A percentile compares a stretch with the other conserved stretches of the same genome.
Evolutionary conservation across 2,113 vertebrate species (phyloP).

Genomic region (Spheniscus mendiculus): DNA sequence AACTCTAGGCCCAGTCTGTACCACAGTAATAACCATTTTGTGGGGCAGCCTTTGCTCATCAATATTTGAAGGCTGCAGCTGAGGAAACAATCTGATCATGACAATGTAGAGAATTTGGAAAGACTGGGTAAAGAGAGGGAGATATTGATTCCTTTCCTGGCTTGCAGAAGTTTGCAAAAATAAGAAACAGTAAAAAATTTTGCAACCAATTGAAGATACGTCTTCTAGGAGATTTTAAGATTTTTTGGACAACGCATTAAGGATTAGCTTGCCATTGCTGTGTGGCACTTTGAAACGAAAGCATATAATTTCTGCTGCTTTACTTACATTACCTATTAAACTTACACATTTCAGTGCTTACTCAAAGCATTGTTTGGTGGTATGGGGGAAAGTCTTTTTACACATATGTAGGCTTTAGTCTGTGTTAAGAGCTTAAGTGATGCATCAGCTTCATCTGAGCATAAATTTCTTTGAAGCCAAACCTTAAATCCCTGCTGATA

Average conservation of each 20-base stretch:
- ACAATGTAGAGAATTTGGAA: background rate
- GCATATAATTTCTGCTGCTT: background rate
- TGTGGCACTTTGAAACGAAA: background rate
- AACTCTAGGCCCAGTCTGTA: background rate
- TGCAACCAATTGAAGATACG: background rate
- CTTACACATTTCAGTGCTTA: background rate
- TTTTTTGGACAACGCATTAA: background rate
- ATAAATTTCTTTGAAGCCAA: slow-evolving; percentile 32
- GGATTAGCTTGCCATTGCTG: background rate
- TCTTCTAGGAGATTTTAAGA: background rate
- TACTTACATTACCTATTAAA: background rate
- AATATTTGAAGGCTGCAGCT: slow-evolving; percentile 17
- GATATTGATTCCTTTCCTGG: background rate
- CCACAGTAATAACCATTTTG: slow-evolving; percentile 10
- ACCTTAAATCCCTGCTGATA: slow-evolving; percentile 14
- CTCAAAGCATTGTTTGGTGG: background rate
- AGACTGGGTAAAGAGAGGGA: background rate
- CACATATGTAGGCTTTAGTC: background rate
- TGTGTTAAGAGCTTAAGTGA: background rate
- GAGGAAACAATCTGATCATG: background rate
- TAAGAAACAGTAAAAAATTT: background rate
- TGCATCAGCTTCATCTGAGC: background rate
- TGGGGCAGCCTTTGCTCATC: background rate
- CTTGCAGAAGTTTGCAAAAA: background rate
- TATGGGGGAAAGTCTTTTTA: background rate